A percentile compares a stretch with the other conserved stretches of the same genome.
These are phyloP conservation scores for Actinia equina DNA, from an alignment of 64 coral and sea anemone genomes.

Conservation along the genomic window DNA sequence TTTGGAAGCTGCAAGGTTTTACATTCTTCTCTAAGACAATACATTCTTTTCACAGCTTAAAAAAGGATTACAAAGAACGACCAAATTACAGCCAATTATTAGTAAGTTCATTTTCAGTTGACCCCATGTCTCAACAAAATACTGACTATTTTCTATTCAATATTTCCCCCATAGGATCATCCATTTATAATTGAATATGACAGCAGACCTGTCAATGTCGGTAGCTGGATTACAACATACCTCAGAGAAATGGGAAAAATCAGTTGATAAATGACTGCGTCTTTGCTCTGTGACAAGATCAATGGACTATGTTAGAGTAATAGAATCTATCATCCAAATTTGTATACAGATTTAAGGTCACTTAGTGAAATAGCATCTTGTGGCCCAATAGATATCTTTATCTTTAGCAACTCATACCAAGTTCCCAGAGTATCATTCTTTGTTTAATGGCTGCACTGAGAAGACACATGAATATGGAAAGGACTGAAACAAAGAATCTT, in stretches of 20 bases:
- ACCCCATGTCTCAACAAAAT: neutral
- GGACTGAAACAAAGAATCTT: too few species aligned
- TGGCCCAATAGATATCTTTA: too few species aligned
- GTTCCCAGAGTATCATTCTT: too few species aligned
- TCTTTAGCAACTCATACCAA: too few species aligned
- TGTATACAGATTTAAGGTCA: neutral
- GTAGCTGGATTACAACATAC: conserved; percentile 26
- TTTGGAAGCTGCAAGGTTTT: too few species aligned
- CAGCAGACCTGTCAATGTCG: conserved; percentile 41
- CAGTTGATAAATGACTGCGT: neutral
- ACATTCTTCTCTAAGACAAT: too few species aligned
- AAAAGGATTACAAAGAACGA: conserved; percentile 73
- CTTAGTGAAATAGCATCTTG: too few species aligned
- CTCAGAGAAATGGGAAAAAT: conserved; percentile 47
- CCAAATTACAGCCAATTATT: conserved; percentile 71
- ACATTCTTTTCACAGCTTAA: conserved; percentile 41
- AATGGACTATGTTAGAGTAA: neutral
- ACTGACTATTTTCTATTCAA: neutral
- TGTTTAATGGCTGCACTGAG: too few species aligned
- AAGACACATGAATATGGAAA: too few species aligned
- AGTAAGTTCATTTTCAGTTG: conserved; percentile 32
- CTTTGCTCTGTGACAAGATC: neutral
- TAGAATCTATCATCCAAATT: neutral
- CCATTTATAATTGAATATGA: conserved; percentile 49
- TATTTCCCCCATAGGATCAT: conserved; percentile 30